phyloP scores from a whole-genome alignment of 23 tunicate genomes.

The Corella eumyota region DNA sequence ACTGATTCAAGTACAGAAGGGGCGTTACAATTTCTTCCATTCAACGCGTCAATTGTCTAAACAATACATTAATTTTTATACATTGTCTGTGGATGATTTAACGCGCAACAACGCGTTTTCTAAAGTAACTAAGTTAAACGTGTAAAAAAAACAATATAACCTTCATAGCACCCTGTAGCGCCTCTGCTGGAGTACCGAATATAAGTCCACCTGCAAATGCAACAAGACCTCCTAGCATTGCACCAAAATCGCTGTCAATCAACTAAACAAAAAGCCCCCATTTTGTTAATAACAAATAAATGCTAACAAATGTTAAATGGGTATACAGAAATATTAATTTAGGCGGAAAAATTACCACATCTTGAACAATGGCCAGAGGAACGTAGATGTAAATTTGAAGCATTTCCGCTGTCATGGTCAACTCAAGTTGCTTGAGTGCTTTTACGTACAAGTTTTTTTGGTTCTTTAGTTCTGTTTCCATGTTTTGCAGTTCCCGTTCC shows the following conservation, averaged over 20 bases:
- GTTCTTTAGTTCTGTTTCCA: constrained; percentile 16
- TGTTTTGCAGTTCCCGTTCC: constrained; percentile 24
- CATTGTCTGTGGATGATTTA: too few relatives aligned
- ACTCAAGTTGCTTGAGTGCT: constrained; percentile 18
- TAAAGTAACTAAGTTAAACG: background rate
- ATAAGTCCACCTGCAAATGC: constrained; percentile 20
- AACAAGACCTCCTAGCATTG: constrained; percentile 14
- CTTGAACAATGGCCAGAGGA: constrained; percentile 23
- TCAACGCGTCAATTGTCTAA: constrained; percentile 8
- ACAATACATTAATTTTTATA: too few relatives aligned
- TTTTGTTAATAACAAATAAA: too few relatives aligned
- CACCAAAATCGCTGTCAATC: background rate
- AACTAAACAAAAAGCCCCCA: too few relatives aligned
- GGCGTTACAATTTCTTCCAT: constrained; percentile 8
- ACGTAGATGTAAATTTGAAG: constrained; percentile 15
- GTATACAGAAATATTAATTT: too few relatives aligned
- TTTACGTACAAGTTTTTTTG: constrained; percentile 17
- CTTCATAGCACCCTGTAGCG: constrained; percentile 9
- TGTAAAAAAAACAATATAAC: too few relatives aligned
- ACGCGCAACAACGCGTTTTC: background rate
- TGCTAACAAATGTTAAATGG: too few relatives aligned
- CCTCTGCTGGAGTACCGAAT: constrained; percentile 6
- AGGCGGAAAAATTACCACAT: constrained; percentile 6
- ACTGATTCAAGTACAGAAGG: constrained; percentile 12
- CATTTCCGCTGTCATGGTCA: constrained; percentile 19